A percentile compares a stretch with the other conserved stretches of the same genome.
Evolutionary conservation across 2,113 vertebrate species (phyloP).

Genomic region (Urocynchramus pylzowi): DNA sequence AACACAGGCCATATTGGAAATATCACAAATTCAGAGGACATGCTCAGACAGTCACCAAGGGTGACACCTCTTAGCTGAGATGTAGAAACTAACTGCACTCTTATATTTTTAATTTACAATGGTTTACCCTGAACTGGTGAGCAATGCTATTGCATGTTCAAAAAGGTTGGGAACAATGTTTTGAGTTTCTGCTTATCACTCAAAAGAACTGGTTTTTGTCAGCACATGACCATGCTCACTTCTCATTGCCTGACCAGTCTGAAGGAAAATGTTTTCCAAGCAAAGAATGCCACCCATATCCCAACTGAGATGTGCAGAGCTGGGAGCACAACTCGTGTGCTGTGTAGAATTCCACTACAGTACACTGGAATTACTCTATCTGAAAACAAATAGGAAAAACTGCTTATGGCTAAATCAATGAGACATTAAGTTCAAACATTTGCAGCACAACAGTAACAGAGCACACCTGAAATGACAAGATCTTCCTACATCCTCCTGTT

Average conservation of each 20-base stretch:
- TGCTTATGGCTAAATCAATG: background rate
- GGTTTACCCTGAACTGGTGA: background rate
- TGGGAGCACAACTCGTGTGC: background rate
- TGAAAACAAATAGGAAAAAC: background rate
- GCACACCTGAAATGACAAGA: background rate
- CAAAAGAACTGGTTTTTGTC: background rate
- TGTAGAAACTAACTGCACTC: background rate
- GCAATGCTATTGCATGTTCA: background rate
- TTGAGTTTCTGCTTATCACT: background rate
- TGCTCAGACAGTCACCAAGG: constrained; percentile 22
- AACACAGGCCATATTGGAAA: fast-evolving
- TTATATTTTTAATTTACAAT: background rate
- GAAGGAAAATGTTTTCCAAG: background rate
- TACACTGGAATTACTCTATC: background rate
- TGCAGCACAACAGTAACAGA: background rate
- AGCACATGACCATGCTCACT: background rate
- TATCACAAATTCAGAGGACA: background rate
- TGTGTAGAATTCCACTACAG: background rate
- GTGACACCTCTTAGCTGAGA: background rate
- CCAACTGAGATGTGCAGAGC: background rate
- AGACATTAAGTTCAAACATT: background rate
- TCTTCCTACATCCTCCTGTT: background rate
- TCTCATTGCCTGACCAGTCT: background rate
- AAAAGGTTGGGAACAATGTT: background rate
- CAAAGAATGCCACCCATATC: background rate